phyloP scores from a whole-genome alignment of 2,888 invertebrate genomes.

The Epistrophella euchroma region DNA sequence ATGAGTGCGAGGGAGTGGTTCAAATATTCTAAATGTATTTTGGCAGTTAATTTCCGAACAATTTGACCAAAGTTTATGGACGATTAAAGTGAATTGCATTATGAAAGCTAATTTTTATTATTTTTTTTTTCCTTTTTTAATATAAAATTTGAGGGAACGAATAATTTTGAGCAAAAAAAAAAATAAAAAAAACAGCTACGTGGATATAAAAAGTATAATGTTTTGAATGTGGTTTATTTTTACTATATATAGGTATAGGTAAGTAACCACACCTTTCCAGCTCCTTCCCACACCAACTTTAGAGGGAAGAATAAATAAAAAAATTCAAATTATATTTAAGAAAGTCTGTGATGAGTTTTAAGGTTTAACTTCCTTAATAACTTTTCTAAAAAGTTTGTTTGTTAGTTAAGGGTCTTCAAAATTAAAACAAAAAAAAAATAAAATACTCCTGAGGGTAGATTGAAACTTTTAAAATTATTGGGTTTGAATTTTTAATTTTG shows the following conservation, averaged over 20 bases:
- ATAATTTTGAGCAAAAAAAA: neutral
- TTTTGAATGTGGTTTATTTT: conserved; percentile 20
- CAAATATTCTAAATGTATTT: conserved; percentile 64
- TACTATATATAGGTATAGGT: no score
- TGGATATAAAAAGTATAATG: neutral
- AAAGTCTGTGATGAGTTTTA: conserved; percentile 17
- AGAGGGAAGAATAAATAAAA: neutral
- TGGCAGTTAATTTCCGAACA: conserved; percentile 56
- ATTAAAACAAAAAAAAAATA: neutral
- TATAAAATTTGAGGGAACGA: neutral
- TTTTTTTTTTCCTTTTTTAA: conserved; percentile 20
- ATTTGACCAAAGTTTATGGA: conserved; percentile 57
- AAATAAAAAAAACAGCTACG: neutral
- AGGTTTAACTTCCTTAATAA: conserved; percentile 3
- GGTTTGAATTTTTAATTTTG: neutral
- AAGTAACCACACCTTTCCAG: neutral
- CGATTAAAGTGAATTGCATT: conserved; percentile 59
- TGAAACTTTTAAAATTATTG: conserved; percentile 11
- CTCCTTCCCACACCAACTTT: neutral
- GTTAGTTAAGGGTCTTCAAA: conserved; percentile 3
- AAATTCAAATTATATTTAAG: conserved; percentile 14
- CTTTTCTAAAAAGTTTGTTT: conserved; percentile 6
- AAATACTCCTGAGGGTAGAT: neutral
- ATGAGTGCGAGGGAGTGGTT: neutral
- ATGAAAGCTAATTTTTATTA: conserved; percentile 26